Evolutionary conservation across 2,797 vertebrate species (phyloP).

Genomic region (Enteromius treurensis): DNA sequence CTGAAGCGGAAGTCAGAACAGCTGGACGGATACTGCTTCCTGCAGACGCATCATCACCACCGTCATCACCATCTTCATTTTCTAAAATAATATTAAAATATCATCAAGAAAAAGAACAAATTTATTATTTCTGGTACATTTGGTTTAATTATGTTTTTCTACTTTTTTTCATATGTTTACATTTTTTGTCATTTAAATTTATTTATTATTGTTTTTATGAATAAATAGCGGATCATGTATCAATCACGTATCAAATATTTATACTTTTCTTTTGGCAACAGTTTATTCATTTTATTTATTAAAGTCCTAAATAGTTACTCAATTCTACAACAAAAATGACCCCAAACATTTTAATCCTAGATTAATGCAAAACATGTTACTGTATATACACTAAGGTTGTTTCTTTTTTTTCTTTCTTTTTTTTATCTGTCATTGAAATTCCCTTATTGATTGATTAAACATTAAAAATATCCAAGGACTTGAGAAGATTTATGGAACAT

Average conservation of each 20-base stretch:
- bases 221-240: too few species aligned
- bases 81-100: neutral
- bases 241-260: too few species aligned
- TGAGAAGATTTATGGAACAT: constrained; percentile 11
- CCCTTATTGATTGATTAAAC: neutral
- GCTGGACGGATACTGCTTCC: constrained; percentile 28
- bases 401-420: neutral
- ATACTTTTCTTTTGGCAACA: too few species aligned
- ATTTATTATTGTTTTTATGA: too few species aligned
- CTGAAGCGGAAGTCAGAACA: constrained; percentile 33
- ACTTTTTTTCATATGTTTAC: too few species aligned
- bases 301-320: too few species aligned
- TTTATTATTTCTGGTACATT: too few species aligned
- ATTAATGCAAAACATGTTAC: too few species aligned
- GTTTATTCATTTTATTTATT: too few species aligned
- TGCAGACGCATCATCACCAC: neutral
- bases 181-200: too few species aligned
- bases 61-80: neutral
- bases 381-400: neutral
- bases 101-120: too few species aligned
- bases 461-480: neutral
- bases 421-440: neutral
- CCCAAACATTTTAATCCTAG: neutral
- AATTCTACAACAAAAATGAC: neutral
- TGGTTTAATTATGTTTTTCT: too few species aligned